Evolutionary conservation across 2,888 invertebrate genomes (phyloP).

Genomic region (Ptilodon capucinus): DNA sequence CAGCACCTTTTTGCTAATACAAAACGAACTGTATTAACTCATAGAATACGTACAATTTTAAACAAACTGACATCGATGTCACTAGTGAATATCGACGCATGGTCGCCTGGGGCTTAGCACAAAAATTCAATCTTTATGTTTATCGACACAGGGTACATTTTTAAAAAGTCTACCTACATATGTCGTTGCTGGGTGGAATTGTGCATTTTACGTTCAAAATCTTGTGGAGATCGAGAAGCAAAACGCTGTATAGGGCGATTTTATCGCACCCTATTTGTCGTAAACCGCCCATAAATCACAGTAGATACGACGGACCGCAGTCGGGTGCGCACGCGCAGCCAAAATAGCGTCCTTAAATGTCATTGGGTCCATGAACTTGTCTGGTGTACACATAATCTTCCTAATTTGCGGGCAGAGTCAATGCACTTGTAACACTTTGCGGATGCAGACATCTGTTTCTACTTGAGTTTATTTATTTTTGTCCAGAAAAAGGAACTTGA

Average conservation of each 20-base stretch:
- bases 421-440: constrained; percentile 46
- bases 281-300: constrained; percentile 44
- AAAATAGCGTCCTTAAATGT: constrained; percentile 68
- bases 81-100: too few relatives aligned
- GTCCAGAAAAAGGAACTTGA: background rate
- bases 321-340: constrained; percentile 27
- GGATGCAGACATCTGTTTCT: constrained; percentile 43
- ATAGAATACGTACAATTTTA: too few relatives aligned
- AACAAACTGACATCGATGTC: too few relatives aligned
- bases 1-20: too few relatives aligned
- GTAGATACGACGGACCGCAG: constrained; percentile 43
- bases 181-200: too few relatives aligned
- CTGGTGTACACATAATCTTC: constrained; percentile 41
- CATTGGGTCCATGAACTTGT: constrained; percentile 73
- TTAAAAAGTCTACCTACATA: too few relatives aligned
- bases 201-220: background rate
- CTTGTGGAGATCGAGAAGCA: background rate
- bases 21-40: too few relatives aligned
- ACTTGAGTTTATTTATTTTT: constrained; percentile 3
- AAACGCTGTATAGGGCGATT: background rate
- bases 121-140: too few relatives aligned
- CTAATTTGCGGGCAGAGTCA: constrained; percentile 56
- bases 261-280: constrained; percentile 18
- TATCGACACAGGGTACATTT: too few relatives aligned
- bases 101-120: too few relatives aligned